Conservation (phyloP, 1,140 invertebrate genomes). For the Caenorhabditis inopinata region DNA sequence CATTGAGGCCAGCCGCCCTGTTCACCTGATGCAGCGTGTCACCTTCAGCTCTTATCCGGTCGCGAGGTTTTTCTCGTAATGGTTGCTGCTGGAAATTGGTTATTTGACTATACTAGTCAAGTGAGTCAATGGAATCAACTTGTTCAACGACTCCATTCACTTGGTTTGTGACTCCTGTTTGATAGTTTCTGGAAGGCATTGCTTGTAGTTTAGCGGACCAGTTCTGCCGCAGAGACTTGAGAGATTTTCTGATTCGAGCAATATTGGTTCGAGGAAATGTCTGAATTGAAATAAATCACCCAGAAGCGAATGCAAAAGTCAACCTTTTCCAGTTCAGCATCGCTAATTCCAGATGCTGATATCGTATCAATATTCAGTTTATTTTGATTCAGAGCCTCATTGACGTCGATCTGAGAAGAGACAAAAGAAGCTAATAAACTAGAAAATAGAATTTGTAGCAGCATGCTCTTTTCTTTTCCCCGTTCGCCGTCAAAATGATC, state of each 20-base stretch:
- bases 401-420: background rate
- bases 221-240: background rate
- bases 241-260: background rate
- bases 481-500: background rate
- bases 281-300: background rate
- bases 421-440: background rate
- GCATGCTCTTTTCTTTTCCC: background rate
- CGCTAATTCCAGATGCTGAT: background rate
- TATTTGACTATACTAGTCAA: background rate
- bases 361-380: background rate
- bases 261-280: constrained; percentile 4
- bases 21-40: constrained; percentile 36
- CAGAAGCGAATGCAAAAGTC: background rate
- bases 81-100: background rate
- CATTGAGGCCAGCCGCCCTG: background rate
- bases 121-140: background rate
- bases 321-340: constrained; percentile 1
- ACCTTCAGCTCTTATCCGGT: constrained; percentile 1
- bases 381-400: constrained; percentile 13
- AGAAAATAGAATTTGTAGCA: background rate
- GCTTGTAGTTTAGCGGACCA: constrained; percentile 12
- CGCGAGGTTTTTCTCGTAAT: background rate
- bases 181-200: constrained; percentile 6
- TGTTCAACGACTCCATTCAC: background rate
- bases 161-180: background rate